Base-by-base conservation (phyloP, 2,797 vertebrate species). In the Lindbergichthys nudifrons region DNA sequence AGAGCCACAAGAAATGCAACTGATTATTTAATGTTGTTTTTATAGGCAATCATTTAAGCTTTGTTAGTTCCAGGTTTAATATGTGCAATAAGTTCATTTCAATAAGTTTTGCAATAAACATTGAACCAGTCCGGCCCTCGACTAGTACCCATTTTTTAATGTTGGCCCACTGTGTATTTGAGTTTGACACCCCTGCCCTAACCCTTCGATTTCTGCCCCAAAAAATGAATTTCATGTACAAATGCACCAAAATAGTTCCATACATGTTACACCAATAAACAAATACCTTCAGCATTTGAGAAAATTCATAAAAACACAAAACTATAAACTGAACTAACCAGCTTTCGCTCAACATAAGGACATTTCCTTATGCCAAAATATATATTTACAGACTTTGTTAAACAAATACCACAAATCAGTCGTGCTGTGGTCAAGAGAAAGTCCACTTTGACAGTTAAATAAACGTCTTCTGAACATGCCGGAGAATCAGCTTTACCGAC, bases 381-480 rank as follows among this genome's bases (percentile, higher is more conserved):
- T 4, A 61, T 36, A 21, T 10, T 58, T 36, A 53, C n/a, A 47
- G 15, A 60, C 39, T 19, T 21, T 18, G 36, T 9, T 46, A 10
- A 45, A 50, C 52, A 52, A 66, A 84, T 2, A 10, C n/a, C 60
- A 73, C 58, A 61, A 58, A 45, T 15, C 18, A 47, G 1, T 0
- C 26, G 13, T 2, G 36, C 1, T 56, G 66, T 36, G 59, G 23
- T 53, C 1, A 42, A 23, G 50, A 52, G 32, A 50, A 50, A 75
- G 26, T 43, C 48, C 9, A 19, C 64, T 51, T 5, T 60, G 62
- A 69, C 72, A 42, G 53, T 57, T 18, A 26, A 23, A 69, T 39
- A 41, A 74, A 62, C 61, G 45, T 45, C 48, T n/a, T 48, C 4
- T 41, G 60, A 64, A 56, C 23, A 16, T 11, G 54, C 48, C 23